Base-by-base conservation (phyloP, 2,113 vertebrate genomes). In the Corapipo altera region DNA sequence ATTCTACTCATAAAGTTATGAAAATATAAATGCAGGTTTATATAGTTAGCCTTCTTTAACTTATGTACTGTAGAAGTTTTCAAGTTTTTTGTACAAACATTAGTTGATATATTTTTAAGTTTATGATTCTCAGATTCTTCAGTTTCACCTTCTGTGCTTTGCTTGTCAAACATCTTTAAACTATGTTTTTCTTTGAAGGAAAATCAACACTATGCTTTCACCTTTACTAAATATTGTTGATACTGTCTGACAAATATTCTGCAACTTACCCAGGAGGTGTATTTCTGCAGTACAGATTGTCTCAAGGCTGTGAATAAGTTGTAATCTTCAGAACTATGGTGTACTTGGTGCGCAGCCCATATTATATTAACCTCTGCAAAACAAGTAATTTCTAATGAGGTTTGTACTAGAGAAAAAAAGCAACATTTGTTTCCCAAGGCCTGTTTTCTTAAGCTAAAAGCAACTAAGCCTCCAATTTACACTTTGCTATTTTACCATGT, bases 311-410 rank as follows among this genome's bases (percentile, higher is more conserved):
- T 99, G 94, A 98, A 97, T 79, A 99, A 97, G 96, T 99, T 99
- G 97, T 99, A 99, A 93, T 98, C 98, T 97, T 99, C 99, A 70
- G 99, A 99, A 91, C 99, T 99, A 92, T 99, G 99, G 95, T 99
- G 99, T 62, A 98, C 96, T 97, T 99, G 99, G 96, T 99, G 99
- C 11, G 97, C 98, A n/a, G 99, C 99, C 99, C 99, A 99, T 30
- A 99, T 84, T 89, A 99, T 83, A 95, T 99, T 98, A 95, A 99
- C 97, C 97, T 99, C 99, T 99, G 98, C 51, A 97, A 97, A 97
- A 97, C 70, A 97, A 61, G 79, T 46, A 93, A 91, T 96, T 97
- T 97, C 46, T 91, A 86, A 95, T 90, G 35, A 96, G 32, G 14
- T 57, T 83, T 78, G 22, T 79, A 65, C 67, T 35, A 54, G 26